Evolutionary conservation across 2,888 invertebrate species (phyloP).

Genomic region (Heliconius sara): DNA sequence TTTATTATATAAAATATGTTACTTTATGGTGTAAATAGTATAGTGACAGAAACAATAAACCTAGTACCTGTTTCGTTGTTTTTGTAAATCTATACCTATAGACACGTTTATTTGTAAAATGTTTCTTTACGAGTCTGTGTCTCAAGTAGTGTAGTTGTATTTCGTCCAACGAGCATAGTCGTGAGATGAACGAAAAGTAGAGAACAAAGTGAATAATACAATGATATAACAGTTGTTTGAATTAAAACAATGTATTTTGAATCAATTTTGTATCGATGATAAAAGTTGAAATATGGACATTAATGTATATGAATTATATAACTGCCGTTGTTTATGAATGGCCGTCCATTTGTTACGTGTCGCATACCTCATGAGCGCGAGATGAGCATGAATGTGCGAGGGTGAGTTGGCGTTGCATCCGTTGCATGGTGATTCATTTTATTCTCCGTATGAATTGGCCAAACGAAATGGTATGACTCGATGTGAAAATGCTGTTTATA

Average conservation of each 20-base stretch:
- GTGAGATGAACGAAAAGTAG: background rate
- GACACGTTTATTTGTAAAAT: background rate
- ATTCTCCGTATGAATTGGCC: constrained; percentile 61
- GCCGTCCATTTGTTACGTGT: constrained; percentile 61
- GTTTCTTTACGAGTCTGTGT: background rate
- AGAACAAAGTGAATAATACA: background rate
- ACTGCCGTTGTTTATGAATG: constrained; percentile 68
- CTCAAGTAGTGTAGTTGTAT: background rate
- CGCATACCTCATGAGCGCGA: constrained; percentile 48
- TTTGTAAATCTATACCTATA: background rate
- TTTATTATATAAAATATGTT: background rate
- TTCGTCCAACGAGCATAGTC: background rate
- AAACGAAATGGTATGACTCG: constrained; percentile 40
- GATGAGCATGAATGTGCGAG: constrained; percentile 47
- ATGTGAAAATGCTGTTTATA: constrained; percentile 41
- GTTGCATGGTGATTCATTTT: constrained; percentile 61
- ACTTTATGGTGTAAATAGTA: no score
- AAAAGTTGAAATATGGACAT: constrained; percentile 6
- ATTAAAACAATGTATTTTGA: background rate
- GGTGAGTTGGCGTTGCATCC: constrained; percentile 52
- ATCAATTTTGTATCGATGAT: background rate
- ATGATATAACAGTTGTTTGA: background rate
- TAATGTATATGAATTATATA: constrained; percentile 46
- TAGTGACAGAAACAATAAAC: no score
- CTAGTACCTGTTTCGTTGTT: no score